Evolutionary conservation across 2,797 vertebrate species (phyloP).

Genomic region (Notoglanidium macrostoma): DNA sequence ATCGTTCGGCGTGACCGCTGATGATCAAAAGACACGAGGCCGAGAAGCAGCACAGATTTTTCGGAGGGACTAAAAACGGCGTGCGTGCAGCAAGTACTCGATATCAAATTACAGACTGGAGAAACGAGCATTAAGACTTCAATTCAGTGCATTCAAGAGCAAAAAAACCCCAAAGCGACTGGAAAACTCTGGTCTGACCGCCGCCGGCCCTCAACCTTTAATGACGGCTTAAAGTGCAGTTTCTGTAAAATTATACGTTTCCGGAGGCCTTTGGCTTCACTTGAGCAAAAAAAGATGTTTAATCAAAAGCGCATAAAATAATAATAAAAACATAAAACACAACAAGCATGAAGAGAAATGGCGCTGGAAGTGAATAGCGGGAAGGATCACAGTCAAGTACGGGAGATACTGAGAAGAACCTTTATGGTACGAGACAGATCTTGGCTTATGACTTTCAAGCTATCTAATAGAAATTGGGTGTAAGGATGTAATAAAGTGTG

Average conservation of each 20-base stretch:
- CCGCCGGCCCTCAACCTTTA: conserved; percentile 53
- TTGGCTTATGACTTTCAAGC: neutral
- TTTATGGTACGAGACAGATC: neutral
- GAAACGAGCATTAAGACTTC: conserved; percentile 49
- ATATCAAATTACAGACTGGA: conserved; percentile 56
- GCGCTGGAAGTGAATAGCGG: conserved; percentile 11
- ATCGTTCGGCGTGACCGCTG: neutral
- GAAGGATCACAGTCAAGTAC: neutral
- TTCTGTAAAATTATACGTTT: conserved; percentile 57
- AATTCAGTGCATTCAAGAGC: conserved; percentile 32
- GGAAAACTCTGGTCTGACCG: conserved; percentile 57
- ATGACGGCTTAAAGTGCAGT: conserved; percentile 56
- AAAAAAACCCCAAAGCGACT: conserved; percentile 39
- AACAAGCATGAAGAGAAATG: conserved; percentile 26
- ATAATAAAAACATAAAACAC: neutral
- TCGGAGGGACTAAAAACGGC: conserved; percentile 29
- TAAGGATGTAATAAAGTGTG: neutral
- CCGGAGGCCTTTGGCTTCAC: conserved; percentile 44
- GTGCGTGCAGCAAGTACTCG: neutral
- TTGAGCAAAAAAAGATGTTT: conserved; percentile 45
- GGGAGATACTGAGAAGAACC: neutral
- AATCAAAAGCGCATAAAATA: conserved; percentile 53
- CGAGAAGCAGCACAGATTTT: conserved; percentile 26
- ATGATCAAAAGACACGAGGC: neutral
- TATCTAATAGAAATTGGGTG: neutral